Percentiles rank a stretch among this genome's conserved stretches.
Evolutionary conservation across 1,140 invertebrate genomes (phyloP).

Genomic region (Penaeus japonicus): DNA sequence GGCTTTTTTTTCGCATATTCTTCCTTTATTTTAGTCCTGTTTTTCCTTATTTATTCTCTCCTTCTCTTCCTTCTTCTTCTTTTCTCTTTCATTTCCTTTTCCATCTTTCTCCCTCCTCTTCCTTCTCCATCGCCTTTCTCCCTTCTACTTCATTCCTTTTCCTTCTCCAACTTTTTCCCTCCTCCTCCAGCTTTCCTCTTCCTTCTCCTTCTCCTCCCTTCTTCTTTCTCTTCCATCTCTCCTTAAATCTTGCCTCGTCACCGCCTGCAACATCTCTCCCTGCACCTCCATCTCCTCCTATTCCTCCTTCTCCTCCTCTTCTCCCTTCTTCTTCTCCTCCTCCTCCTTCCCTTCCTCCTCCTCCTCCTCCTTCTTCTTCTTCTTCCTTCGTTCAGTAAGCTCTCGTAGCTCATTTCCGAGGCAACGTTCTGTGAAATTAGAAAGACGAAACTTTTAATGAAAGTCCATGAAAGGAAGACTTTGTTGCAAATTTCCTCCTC

Average conservation of each 20-base stretch:
- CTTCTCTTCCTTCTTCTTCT: too few relatives aligned
- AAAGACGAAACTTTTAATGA: slow-evolving; percentile 54
- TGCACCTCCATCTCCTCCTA: background rate
- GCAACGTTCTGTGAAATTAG: slow-evolving; percentile 53
- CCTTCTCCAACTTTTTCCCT: too few relatives aligned
- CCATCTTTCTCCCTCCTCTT: too few relatives aligned
- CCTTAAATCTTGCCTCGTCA: background rate
- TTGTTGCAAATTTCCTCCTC: slow-evolving; percentile 38
- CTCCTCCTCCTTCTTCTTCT: background rate
- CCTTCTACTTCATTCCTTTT: background rate
- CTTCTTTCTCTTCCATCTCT: too few relatives aligned
- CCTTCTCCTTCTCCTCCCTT: background rate
- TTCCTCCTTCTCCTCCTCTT: background rate
- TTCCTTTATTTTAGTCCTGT: too few relatives aligned
- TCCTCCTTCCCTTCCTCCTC: background rate
- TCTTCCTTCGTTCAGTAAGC: slow-evolving; percentile 11
- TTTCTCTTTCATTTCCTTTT: too few relatives aligned
- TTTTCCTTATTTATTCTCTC: too few relatives aligned
- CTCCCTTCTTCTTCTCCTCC: background rate
- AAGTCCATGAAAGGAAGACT: slow-evolving; percentile 45
- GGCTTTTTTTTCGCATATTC: too few relatives aligned
- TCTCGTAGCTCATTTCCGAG: slow-evolving; percentile 46
- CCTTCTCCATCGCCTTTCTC: background rate
- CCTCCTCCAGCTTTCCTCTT: too few relatives aligned
- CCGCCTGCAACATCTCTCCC: background rate